Conservation (phyloP, 2,113 vertebrate species). For the Rhodinocichla rosea region DNA sequence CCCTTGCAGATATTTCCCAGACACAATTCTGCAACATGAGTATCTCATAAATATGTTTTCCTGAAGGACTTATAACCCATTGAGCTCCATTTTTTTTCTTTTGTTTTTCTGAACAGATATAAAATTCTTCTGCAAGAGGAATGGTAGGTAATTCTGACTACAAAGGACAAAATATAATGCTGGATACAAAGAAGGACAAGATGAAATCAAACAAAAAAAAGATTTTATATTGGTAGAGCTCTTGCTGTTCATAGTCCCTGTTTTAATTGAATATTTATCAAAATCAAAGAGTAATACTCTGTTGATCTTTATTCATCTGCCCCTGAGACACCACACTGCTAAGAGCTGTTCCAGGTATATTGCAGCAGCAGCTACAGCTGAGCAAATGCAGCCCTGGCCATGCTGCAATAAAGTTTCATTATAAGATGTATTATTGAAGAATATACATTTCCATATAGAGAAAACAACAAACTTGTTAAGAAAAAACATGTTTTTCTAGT, state of each 20-base stretch:
- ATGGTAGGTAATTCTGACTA: neutral
- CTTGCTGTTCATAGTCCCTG: neutral
- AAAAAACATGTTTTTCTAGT: neutral
- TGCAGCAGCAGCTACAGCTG: neutral
- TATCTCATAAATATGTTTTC: constrained; percentile 13
- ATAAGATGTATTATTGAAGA: neutral
- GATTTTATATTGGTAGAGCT: neutral
- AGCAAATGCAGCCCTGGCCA: neutral
- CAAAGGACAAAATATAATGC: neutral
- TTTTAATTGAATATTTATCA: neutral
- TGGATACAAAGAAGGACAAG: neutral
- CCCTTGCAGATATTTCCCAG: constrained; percentile 6
- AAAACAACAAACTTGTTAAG: neutral
- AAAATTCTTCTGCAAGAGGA: neutral
- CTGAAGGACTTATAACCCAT: neutral
- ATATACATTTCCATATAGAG: neutral
- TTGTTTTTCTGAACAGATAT: neutral
- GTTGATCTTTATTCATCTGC: neutral
- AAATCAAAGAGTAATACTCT: neutral
- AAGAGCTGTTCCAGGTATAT: neutral
- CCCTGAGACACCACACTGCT: neutral
- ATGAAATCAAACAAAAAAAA: neutral
- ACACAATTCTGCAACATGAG: neutral
- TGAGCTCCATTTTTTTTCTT: neutral
- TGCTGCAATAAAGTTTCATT: neutral